Conservation (phyloP, 2,113 vertebrate species). For the Tichodroma muraria region DNA sequence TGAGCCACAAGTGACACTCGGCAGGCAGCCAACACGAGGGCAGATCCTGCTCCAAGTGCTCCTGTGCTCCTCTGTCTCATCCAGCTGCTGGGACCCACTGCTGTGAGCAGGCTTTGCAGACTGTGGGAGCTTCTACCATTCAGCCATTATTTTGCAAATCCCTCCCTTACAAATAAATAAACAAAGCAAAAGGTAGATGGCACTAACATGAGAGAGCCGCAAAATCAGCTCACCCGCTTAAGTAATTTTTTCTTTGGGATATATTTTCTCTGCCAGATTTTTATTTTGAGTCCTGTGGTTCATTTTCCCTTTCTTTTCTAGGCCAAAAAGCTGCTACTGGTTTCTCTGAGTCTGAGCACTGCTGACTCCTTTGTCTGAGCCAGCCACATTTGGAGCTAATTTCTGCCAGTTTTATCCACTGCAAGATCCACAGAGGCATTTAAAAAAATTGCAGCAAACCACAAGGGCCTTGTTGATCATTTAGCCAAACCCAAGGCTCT, state of each 20-base stretch:
- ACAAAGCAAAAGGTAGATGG: background rate
- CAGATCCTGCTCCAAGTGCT: background rate
- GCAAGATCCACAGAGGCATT: background rate
- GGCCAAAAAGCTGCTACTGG: background rate
- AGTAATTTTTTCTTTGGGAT: background rate
- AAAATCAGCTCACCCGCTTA: background rate
- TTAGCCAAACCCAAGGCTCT: background rate
- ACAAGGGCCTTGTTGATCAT: background rate
- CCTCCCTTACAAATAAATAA: background rate
- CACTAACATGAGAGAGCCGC: background rate
- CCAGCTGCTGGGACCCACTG: background rate
- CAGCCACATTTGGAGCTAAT: background rate
- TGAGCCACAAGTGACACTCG: background rate
- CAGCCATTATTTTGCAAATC: background rate
- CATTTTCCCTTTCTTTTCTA: background rate
- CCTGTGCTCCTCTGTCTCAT: background rate
- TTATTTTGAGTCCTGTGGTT: background rate
- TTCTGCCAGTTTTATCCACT: background rate
- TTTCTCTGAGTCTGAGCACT: background rate
- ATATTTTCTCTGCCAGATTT: background rate
- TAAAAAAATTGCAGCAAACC: background rate
- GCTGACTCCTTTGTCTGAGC: background rate
- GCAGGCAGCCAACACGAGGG: background rate
- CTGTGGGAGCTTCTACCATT: background rate
- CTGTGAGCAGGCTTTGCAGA: background rate